Conservation (phyloP, 2,888 invertebrate genomes). For the Magallana nippona region DNA sequence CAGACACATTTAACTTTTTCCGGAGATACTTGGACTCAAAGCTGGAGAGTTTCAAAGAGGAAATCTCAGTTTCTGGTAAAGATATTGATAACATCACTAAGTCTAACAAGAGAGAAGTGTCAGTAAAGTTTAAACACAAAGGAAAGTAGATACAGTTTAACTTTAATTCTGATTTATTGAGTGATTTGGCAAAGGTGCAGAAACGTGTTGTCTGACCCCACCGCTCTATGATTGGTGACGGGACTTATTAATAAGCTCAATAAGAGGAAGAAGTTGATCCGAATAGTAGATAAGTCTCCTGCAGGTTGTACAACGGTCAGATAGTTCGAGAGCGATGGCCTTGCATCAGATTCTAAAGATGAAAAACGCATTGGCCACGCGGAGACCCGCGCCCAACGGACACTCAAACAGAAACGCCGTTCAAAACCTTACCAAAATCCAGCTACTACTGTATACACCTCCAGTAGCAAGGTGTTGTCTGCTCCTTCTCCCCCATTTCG, state of each 20-base stretch:
- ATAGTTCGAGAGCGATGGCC: slow-evolving; percentile 37
- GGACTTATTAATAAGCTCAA: background rate
- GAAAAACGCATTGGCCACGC: slow-evolving; percentile 32
- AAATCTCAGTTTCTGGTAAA: too few relatives aligned
- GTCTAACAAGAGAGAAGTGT: slow-evolving; percentile 26
- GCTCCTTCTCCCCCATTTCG: background rate
- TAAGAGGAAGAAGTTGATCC: slow-evolving; percentile 31
- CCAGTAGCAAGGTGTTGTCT: background rate
- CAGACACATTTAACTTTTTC: background rate
- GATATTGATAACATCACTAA: background rate
- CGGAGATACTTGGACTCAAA: background rate
- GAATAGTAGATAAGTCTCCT: slow-evolving; percentile 40
- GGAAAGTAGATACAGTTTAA: slow-evolving; percentile 34
- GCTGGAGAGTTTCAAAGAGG: background rate
- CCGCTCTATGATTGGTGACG: too few relatives aligned
- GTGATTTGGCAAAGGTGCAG: background rate
- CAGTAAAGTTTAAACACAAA: slow-evolving; percentile 28
- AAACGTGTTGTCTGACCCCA: background rate
- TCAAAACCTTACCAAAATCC: slow-evolving; percentile 29
- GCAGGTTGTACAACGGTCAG: slow-evolving; percentile 40
- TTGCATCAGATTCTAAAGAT: slow-evolving; percentile 37
- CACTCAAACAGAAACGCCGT: slow-evolving; percentile 18
- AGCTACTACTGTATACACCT: background rate
- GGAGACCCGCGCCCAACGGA: slow-evolving; percentile 32
- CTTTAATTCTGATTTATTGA: too few relatives aligned